phyloP scores from a whole-genome alignment of 2,797 vertebrate genomes.

The Platalea minor region DNA sequence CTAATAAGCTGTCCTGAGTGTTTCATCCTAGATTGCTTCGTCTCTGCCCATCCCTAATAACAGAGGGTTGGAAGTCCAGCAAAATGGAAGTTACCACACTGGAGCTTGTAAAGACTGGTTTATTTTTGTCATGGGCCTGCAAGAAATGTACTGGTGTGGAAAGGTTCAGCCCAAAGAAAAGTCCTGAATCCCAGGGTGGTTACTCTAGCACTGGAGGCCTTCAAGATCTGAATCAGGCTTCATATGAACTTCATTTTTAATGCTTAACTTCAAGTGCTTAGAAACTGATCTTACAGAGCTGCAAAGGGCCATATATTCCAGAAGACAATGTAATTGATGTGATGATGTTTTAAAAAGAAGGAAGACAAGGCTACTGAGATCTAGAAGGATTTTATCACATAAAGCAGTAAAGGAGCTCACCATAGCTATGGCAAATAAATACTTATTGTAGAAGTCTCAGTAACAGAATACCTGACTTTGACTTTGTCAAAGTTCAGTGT shows the following conservation, averaged over 20 bases:
- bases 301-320: neutral
- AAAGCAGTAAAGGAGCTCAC: neutral
- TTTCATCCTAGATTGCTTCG: neutral
- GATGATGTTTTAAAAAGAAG: neutral
- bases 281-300: neutral
- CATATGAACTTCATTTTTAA: neutral
- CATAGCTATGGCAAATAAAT: neutral
- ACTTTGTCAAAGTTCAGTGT: neutral
- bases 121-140: neutral
- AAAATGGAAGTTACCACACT: neutral
- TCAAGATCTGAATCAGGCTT: neutral
- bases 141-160: neutral
- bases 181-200: neutral
- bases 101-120: neutral
- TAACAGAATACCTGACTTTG: neutral
- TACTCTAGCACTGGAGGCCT: neutral
- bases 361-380: neutral
- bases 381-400: neutral
- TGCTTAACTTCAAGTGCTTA: neutral
- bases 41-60: neutral
- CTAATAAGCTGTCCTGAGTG: neutral
- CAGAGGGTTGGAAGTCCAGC: neutral
- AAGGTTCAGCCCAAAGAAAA: neutral
- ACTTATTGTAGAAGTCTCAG: neutral
- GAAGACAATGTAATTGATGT: neutral